Evolutionary conservation across 2,888 invertebrate species (phyloP).

Genomic region (Leuctra nigra): DNA sequence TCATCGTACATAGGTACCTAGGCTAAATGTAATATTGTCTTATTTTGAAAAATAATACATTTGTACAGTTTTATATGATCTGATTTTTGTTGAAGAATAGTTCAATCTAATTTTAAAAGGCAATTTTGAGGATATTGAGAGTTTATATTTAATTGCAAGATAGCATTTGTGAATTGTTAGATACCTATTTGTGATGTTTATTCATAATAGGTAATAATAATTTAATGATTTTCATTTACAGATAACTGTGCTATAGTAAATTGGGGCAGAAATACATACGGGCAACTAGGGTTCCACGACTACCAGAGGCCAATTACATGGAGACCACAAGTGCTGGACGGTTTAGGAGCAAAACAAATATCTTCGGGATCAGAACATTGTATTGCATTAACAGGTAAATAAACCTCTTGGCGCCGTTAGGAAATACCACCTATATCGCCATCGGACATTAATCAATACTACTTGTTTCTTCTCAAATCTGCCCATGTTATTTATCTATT

Average conservation of each 20-base stretch:
- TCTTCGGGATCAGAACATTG: conserved; percentile 76
- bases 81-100: too few relatives aligned
- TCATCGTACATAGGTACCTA: neutral
- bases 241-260: conserved; percentile 56
- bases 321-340: conserved; percentile 33
- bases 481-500: neutral
- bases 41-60: neutral
- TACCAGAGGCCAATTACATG: conserved; percentile 42
- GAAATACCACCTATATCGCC: neutral
- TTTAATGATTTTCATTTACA: conserved; percentile 33
- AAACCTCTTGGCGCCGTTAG: neutral
- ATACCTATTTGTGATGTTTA: too few relatives aligned
- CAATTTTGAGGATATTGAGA: neutral
- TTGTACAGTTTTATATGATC: neutral
- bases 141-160: too few relatives aligned
- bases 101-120: too few relatives aligned
- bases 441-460: conserved; percentile 4
- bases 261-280: conserved; percentile 79
- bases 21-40: neutral
- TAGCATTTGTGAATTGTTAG: neutral
- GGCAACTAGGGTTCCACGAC: conserved; percentile 56
- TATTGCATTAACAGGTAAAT: conserved; percentile 49
- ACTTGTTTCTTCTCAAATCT: conserved; percentile 7
- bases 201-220: conserved; percentile 2
- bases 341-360: conserved; percentile 44